Base-by-base conservation (phyloP, 2,888 invertebrate genomes). In the Lycocerus yunnanus region DNA sequence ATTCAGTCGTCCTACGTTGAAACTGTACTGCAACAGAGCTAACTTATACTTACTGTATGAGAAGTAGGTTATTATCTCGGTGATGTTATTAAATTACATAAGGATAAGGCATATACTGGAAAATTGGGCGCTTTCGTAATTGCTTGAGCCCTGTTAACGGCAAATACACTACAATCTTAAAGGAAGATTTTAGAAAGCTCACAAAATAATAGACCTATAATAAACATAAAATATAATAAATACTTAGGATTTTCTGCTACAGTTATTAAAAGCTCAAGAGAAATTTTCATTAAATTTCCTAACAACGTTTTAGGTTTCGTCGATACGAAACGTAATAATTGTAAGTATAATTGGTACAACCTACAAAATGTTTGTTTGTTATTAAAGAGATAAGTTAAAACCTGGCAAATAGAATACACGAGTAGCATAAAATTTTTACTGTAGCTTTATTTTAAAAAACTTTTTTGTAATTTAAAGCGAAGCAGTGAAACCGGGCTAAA, bases 51-150 rank as follows among this genome's bases (percentile, higher is more conserved):
- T 69, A 20, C 61, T 73, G 66, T 70, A 70, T 58, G 66, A 73
- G 69, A 73, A 73, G 66, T 58, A 58, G 59, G 67, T 73, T 69
- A 69, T 73, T 65, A 63, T 66, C 66, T 59, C 68, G 66, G 70
- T 66, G 61, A 73, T 66, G 66, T 69, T 73, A 73, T 73, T 73
- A 73, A 73, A 70, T 73, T 73, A 73, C 67, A 70, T 68, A 73
- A 70, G 27, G 68, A 70, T 68, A 73, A 70, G 18, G 68, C 69
- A 73, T 58, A 61, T 73, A 73, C 69, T 69, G 73, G 73, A 73
- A 73, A 73, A 73, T 70, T 73, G 72, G 68, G 67, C 27, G 68
- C 72, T 72, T 71, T 72, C 68, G 63, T 72, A 72, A 72, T 72
- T 72, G 68, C 72, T 67, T 15, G 24, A 71, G 67, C 58, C 67